These are phyloP conservation scores for Panonychus citri DNA, from an alignment of 1,140 invertebrate species.

Conservation along the genomic window DNA sequence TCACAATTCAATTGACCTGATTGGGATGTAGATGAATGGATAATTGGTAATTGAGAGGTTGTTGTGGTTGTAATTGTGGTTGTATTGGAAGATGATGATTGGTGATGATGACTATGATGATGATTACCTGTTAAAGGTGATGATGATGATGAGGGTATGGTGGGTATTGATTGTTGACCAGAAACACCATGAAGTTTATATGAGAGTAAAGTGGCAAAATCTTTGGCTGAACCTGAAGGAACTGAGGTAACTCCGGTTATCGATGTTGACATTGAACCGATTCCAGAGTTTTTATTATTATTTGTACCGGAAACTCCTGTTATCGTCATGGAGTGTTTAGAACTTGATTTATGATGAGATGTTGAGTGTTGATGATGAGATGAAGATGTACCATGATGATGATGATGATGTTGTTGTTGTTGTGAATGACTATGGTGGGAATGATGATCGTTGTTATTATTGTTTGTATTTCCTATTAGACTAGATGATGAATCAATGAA, in stretches of 20 bases:
- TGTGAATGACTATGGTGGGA: too few species aligned
- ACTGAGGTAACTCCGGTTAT: not conserved
- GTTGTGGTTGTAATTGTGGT: too few species aligned
- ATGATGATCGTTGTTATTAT: not conserved
- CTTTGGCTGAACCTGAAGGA: not conserved
- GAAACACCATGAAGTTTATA: constrained; percentile 12
- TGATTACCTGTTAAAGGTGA: too few species aligned
- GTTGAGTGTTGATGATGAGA: not conserved
- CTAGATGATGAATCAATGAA: not conserved
- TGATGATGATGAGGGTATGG: too few species aligned
- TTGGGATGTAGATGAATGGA: too few species aligned
- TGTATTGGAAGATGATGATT: constrained; percentile 6
- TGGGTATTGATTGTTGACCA: not conserved
- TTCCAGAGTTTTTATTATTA: not conserved
- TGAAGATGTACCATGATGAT: constrained; percentile 3
- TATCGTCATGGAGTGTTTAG: not conserved
- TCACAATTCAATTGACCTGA: too few species aligned
- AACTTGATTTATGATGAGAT: too few species aligned
- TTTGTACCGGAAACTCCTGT: not conserved
- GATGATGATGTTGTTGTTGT: too few species aligned
- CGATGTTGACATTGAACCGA: not conserved
- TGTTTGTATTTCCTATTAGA: not conserved
- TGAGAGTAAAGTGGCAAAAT: constrained; percentile 1
- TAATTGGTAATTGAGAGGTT: too few species aligned
- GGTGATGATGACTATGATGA: not conserved